Percentiles rank a stretch among this genome's conserved stretches.
phyloP scores from a whole-genome alignment of 2,888 invertebrate genomes.

The Sesia bembeciformis region DNA sequence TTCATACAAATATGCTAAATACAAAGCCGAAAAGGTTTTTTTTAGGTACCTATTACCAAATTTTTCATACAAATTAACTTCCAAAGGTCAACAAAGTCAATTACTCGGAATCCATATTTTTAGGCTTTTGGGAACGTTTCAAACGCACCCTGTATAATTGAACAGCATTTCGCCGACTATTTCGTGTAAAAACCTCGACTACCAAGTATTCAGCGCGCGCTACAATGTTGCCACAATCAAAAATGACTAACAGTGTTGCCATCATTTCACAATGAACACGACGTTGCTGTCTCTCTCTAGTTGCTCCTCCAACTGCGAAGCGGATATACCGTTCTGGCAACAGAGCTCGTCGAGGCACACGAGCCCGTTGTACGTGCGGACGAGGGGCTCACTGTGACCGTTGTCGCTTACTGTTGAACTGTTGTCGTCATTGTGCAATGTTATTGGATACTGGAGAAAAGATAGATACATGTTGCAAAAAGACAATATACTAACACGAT shows the following conservation, averaged over 20 bases:
- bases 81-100: too few relatives aligned
- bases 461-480: background rate
- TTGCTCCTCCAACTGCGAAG: slow-evolving; percentile 82
- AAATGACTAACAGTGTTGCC: background rate
- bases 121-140: too few relatives aligned
- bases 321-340: slow-evolving; percentile 81
- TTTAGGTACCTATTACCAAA: too few relatives aligned
- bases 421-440: slow-evolving; percentile 51
- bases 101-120: too few relatives aligned
- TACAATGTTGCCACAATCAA: background rate
- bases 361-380: slow-evolving; percentile 57
- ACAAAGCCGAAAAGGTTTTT: too few relatives aligned
- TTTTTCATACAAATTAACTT: too few relatives aligned
- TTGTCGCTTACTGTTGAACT: slow-evolving; percentile 39
- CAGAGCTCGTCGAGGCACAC: slow-evolving; percentile 89
- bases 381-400: slow-evolving; percentile 54
- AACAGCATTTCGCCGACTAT: too few relatives aligned
- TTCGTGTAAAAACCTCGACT: too few relatives aligned
- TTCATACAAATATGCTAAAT: too few relatives aligned
- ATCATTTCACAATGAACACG: slow-evolving; percentile 72
- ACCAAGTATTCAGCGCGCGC: too few relatives aligned
- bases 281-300: slow-evolving; percentile 85
- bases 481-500: too few relatives aligned
- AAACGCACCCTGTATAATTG: too few relatives aligned
- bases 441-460: slow-evolving; percentile 65